Evolutionary conservation across 2,797 vertebrate genomes (phyloP).

Genomic region (Hippoglossus hippoglossus): DNA sequence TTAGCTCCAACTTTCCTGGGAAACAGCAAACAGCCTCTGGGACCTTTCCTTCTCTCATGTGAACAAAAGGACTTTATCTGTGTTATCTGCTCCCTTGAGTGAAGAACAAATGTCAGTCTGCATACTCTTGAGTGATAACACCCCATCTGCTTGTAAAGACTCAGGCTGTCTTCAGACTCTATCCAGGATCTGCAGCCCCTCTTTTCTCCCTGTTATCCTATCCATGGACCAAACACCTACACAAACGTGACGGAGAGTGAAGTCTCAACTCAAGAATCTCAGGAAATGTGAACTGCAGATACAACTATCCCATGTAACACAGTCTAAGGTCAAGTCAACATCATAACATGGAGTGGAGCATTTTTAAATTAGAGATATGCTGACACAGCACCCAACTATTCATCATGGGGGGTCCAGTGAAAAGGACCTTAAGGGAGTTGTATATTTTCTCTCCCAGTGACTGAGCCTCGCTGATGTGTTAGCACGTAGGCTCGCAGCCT

Average conservation of each 20-base stretch:
- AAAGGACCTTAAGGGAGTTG: conserved; percentile 28
- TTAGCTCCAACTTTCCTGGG: conserved; percentile 35
- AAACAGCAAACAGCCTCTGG: conserved; percentile 29
- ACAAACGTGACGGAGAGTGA: not conserved
- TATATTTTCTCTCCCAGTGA: conserved; percentile 55
- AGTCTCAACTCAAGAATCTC: not conserved
- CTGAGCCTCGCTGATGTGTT: conserved; percentile 19
- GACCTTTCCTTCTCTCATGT: conserved; percentile 46
- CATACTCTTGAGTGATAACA: conserved; percentile 32
- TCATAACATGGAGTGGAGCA: not conserved
- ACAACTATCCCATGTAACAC: not conserved
- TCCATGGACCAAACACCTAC: not conserved
- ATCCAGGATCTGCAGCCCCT: not conserved
- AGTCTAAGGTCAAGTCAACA: not conserved
- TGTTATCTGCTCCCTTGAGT: conserved; percentile 44
- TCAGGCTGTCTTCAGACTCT: conserved; percentile 1
- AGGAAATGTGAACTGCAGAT: not conserved
- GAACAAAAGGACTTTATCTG: conserved; percentile 55
- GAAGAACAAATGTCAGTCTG: conserved; percentile 53
- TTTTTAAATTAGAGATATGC: not conserved
- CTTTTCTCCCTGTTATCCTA: not conserved
- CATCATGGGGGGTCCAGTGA: conserved; percentile 46
- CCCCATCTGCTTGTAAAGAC: conserved; percentile 20
- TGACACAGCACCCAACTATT: conserved; percentile 7
- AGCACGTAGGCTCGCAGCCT: conserved; percentile 43